Base-by-base conservation (phyloP, 2,888 invertebrate species). In the Nebria salina region DNA sequence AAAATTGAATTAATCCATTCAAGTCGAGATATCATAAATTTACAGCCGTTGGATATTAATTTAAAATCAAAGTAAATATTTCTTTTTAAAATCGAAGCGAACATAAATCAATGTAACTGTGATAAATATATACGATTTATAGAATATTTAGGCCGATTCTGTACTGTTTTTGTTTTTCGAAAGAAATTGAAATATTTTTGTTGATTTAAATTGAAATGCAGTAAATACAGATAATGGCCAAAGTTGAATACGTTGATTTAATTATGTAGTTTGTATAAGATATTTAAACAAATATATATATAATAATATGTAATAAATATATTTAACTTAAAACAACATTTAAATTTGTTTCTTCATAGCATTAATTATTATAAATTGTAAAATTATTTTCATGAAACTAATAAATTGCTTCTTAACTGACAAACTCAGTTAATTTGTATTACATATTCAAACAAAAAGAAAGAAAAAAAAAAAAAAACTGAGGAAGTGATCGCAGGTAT, bases 1-100 rank as follows among this genome's bases (percentile, higher is more conserved):
- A 54, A 54, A 54, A 54, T 54, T 54, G 54, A 54, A 54, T 54
- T 54, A 54, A 54, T 54, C 54, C 54, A 54, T 54, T 54, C 54
- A 54, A 13, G 11, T 8, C 54, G 54, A 54, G 54, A 54, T 54
- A 54, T 54, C 54, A 54, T 54, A 54, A 54, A 54, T 54, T 54
- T 54, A 8, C 54, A 54, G 54, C 54, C 54, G 54, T 54, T 54
- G 54, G 3, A 54, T 54, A 54, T 54, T 34, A 34, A 34, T 34
- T 54, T 54, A 54, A 54, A 54, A 11, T 54, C 54, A 54, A 54
- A 54, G 54, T 54, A 54, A 54, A 54, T 54, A 54, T 54, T 54
- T 3, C 54, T 54, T 54, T 54, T 7, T 7, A 54, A 54, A 54
- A 6, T 54, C 54, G 54, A 54, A 54, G 54, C 54, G 54, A 54